These are phyloP conservation scores for Petrocephalus zakoni DNA, from an alignment of 2,113 vertebrate genomes.

Conservation along the genomic window DNA sequence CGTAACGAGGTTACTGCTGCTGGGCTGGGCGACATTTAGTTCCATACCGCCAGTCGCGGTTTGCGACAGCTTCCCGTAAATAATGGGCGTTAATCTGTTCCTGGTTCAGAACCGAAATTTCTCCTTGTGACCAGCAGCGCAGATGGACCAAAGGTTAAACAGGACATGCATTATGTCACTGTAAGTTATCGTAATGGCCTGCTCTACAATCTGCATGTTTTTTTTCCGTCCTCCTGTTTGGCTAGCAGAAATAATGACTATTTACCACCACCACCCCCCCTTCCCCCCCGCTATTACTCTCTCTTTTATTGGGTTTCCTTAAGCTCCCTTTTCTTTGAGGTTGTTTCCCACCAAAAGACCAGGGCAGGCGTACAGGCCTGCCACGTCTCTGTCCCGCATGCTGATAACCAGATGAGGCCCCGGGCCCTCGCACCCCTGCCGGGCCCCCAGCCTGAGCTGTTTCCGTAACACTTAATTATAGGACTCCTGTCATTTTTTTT, in stretches of 20 bases:
- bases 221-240: neutral
- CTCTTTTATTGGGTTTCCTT: neutral
- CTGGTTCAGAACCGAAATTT: neutral
- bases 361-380: neutral
- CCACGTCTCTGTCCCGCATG: neutral
- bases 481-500: slow-evolving; percentile 7
- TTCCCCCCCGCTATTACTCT: neutral
- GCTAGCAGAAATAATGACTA: neutral
- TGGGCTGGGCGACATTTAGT: slow-evolving; percentile 15
- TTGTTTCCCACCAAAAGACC: neutral
- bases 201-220: neutral
- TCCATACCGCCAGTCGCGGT: neutral
- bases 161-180: slow-evolving; percentile 2
- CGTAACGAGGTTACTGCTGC: slow-evolving; percentile 40
- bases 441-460: slow-evolving; percentile 31
- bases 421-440: slow-evolving; percentile 32
- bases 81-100: neutral
- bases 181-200: neutral
- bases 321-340: neutral
- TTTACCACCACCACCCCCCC: no score
- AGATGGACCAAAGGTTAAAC: neutral
- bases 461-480: slow-evolving; percentile 48
- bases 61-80: neutral
- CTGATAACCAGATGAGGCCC: slow-evolving; percentile 46
- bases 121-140: neutral